These are phyloP conservation scores for Magallana gigas DNA, from an alignment of 1,140 invertebrate species.

Conservation along the genomic window DNA sequence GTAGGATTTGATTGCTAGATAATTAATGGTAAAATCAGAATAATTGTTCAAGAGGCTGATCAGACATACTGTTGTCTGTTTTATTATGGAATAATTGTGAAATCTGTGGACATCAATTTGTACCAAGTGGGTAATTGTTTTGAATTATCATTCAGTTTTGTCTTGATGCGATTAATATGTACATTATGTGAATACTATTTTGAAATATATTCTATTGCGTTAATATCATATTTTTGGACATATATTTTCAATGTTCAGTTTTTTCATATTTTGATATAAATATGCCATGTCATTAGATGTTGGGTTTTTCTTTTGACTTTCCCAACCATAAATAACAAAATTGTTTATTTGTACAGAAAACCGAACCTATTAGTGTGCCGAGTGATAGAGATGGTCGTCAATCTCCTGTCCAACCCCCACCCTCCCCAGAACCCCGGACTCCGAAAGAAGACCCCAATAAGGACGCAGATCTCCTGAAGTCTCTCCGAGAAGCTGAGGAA, in stretches of 20 bases:
- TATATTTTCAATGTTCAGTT: too few relatives aligned
- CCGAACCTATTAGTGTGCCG: conserved; percentile 13
- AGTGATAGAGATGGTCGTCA: neutral
- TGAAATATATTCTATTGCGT: neutral
- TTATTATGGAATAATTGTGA: neutral
- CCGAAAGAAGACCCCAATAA: conserved; percentile 43
- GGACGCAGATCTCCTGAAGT: conserved; percentile 18
- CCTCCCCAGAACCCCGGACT: conserved; percentile 42
- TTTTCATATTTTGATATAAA: too few relatives aligned
- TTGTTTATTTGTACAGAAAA: neutral
- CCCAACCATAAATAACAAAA: too few relatives aligned
- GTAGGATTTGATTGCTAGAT: neutral
- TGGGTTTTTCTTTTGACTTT: too few relatives aligned
- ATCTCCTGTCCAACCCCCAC: conserved; percentile 50
- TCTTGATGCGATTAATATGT: neutral
- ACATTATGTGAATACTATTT: too few relatives aligned
- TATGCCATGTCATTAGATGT: too few relatives aligned
- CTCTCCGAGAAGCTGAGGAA: conserved; percentile 40
- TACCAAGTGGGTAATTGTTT: neutral
- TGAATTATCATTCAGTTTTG: too few relatives aligned
- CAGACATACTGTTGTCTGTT: neutral
- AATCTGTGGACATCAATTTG: neutral
- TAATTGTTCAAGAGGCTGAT: neutral
- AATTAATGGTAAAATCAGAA: neutral
- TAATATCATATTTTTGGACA: neutral